Conservation (phyloP, 2,113 vertebrate species). For the Brachypteracias leptosomus region DNA sequence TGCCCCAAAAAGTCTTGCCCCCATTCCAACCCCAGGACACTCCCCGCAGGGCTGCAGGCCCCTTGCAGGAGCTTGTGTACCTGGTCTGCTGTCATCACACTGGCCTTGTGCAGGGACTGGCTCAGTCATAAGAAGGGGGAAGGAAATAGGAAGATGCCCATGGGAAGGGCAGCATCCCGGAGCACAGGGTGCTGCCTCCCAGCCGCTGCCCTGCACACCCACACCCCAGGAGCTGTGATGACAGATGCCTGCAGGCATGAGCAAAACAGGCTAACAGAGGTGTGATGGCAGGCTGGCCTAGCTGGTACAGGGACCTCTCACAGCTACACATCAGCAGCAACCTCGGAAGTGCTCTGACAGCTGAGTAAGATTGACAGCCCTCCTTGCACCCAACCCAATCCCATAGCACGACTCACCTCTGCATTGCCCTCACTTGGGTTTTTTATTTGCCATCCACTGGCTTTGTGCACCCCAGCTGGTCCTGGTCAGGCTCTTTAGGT, state of each 20-base stretch:
- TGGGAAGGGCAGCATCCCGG: background rate
- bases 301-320: background rate
- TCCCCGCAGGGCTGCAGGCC: background rate
- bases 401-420: background rate
- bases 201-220: background rate
- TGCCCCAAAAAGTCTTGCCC: rapidly evolving
- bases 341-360: background rate
- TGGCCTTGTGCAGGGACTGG: background rate
- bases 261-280: background rate
- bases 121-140: background rate
- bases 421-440: background rate
- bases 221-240: background rate
- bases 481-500: background rate
- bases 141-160: background rate
- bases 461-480: background rate
- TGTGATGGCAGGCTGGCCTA: background rate
- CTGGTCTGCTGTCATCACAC: background rate
- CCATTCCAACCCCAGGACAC: rapidly evolving
- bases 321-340: background rate
- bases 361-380: background rate
- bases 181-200: background rate
- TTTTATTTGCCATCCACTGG: background rate
- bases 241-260: background rate
- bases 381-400: background rate
- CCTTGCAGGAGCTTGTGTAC: rapidly evolving